These are phyloP conservation scores for Cebus imitator DNA, from an alignment of 2,113 vertebrate species.

Conservation along the genomic window DNA sequence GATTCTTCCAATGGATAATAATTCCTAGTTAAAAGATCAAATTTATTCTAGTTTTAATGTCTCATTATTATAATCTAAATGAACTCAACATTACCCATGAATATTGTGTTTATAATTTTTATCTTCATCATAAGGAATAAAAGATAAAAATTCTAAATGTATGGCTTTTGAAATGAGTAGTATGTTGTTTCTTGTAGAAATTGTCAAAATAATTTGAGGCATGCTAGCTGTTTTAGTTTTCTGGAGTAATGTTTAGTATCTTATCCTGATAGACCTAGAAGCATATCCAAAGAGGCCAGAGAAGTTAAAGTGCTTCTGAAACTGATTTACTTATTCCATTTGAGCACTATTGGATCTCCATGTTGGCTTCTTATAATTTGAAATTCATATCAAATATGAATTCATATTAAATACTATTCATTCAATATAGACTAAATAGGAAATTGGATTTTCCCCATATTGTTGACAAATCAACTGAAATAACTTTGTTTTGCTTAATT, in stretches of 20 bases:
- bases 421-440: neutral
- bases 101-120: neutral
- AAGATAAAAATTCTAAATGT: neutral
- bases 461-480: conserved; percentile 18
- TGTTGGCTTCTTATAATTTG: neutral
- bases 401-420: neutral
- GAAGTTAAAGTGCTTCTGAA: neutral
- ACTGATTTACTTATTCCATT: neutral
- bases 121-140: neutral
- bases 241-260: neutral
- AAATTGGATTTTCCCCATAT: conserved; percentile 34
- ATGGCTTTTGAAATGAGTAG: neutral
- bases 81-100: neutral
- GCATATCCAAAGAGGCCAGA: neutral
- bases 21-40: neutral
- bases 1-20: neutral
- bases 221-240: neutral
- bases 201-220: neutral
- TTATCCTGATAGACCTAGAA: neutral
- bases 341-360: neutral
- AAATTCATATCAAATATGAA: conserved; percentile 2
- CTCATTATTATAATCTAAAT: neutral
- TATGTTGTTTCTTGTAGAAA: neutral
- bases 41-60: neutral
- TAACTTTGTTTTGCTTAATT: conserved; percentile 25